These are phyloP conservation scores for Andrena praecox DNA, from an alignment of 2,888 invertebrate species.

Conservation along the genomic window DNA sequence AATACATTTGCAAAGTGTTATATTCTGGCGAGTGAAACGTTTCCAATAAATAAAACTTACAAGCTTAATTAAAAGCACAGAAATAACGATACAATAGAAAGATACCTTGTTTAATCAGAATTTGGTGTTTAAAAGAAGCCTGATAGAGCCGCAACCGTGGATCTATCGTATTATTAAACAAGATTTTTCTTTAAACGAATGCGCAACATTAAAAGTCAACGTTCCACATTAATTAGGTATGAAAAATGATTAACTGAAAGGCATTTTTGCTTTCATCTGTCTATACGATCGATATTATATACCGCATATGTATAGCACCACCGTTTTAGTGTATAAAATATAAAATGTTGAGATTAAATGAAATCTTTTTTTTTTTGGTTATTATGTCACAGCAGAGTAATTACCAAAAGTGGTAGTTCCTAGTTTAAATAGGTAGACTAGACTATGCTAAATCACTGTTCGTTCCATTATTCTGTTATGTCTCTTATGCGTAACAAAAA, in stretches of 20 bases:
- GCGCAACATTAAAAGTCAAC: constrained; percentile 15
- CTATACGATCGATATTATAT: constrained; percentile 33
- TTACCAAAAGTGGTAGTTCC: constrained; percentile 71
- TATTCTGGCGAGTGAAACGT: constrained; percentile 48
- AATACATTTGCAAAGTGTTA: constrained; percentile 21
- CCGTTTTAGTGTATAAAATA: constrained; percentile 72
- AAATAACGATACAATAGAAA: constrained; percentile 22
- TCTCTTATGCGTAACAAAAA: constrained; percentile 44
- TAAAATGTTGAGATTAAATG: constrained; percentile 74
- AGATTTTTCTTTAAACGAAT: constrained; percentile 25
- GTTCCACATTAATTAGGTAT: constrained; percentile 10
- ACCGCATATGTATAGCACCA: constrained; percentile 48
- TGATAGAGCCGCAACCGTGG: constrained; percentile 18
- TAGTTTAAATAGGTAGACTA: constrained; percentile 73
- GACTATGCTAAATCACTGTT: constrained; percentile 78
- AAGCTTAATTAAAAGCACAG: constrained; percentile 30
- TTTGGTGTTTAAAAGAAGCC: constrained; percentile 20
- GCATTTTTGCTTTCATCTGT: constrained; percentile 17
- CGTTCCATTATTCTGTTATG: constrained; percentile 44
- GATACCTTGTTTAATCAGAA: constrained; percentile 23
- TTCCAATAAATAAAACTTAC: constrained; percentile 38
- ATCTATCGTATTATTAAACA: constrained; percentile 16
- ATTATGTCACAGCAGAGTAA: constrained; percentile 73
- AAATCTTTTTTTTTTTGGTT: constrained; percentile 67
- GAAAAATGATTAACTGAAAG: constrained; percentile 8